Conservation (phyloP, 2,113 vertebrate species). For the Columbina picui region DNA sequence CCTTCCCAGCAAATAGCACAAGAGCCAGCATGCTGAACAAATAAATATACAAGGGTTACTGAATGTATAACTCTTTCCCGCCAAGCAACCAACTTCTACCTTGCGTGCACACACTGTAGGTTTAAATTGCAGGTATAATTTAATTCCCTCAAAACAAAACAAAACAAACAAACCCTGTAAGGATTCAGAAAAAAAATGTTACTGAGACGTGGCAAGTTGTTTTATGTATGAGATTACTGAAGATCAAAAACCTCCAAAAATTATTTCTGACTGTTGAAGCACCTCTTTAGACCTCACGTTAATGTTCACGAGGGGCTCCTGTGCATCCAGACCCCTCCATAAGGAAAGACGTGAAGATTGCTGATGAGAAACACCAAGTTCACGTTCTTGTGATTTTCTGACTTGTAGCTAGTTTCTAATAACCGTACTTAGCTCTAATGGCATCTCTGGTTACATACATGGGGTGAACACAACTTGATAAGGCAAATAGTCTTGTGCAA, state of each 20-base stretch:
- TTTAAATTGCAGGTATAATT: background rate
- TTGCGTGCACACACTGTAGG: background rate
- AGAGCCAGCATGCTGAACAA: constrained; percentile 57
- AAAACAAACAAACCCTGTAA: background rate
- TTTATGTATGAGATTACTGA: background rate
- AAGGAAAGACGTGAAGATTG: background rate
- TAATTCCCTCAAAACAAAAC: background rate
- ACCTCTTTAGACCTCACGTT: background rate
- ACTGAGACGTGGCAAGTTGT: background rate
- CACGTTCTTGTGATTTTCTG: background rate
- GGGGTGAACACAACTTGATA: background rate
- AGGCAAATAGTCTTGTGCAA: background rate
- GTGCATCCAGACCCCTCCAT: background rate
- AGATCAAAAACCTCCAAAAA: background rate
- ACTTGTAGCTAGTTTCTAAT: background rate
- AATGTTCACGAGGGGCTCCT: background rate
- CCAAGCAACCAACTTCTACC: background rate
- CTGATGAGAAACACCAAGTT: background rate
- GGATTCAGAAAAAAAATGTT: background rate
- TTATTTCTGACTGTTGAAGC: background rate
- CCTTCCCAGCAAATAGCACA: constrained; percentile 61
- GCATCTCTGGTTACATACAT: background rate
- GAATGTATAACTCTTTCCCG: constrained; percentile 21
- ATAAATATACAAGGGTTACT: constrained; percentile 38
- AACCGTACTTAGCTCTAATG: background rate